phyloP scores from a whole-genome alignment of 2,888 invertebrate species.

The Diaphora mendica region DNA sequence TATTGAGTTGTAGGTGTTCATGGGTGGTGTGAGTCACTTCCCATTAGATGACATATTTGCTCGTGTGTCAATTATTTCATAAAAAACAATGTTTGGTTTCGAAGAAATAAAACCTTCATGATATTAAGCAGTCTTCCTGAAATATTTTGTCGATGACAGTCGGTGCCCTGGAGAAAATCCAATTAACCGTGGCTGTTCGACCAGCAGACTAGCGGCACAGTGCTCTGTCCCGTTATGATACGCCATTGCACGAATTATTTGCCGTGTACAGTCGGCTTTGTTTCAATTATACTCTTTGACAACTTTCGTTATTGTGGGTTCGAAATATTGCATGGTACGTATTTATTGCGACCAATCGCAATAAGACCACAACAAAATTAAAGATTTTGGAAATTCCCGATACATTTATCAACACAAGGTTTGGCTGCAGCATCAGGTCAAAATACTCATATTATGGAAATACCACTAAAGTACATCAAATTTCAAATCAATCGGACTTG shows the following conservation, averaged over 20 bases:
- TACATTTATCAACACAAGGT: too few relatives aligned
- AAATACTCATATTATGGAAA: too few relatives aligned
- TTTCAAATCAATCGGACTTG: too few relatives aligned
- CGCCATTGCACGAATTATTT: constrained; percentile 34
- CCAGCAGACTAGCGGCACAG: constrained; percentile 27
- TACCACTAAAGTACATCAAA: too few relatives aligned
- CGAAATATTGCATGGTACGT: neutral
- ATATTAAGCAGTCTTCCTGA: constrained; percentile 3
- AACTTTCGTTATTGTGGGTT: neutral
- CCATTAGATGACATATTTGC: too few relatives aligned
- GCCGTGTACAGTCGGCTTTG: constrained; percentile 21
- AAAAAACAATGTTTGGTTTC: neutral
- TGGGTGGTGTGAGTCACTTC: too few relatives aligned
- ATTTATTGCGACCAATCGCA: neutral
- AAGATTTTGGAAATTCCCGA: too few relatives aligned
- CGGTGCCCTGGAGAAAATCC: constrained; percentile 39
- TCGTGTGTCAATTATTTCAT: too few relatives aligned
- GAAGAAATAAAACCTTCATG: neutral
- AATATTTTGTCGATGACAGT: constrained; percentile 24
- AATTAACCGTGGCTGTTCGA: constrained; percentile 48
- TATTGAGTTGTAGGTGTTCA: too few relatives aligned
- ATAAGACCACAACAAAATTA: too few relatives aligned
- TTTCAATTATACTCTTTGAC: neutral
- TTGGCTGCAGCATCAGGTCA: too few relatives aligned
- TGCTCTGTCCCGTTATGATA: constrained; percentile 20